Evolutionary conservation across 2,888 invertebrate species (phyloP), one percentile per base, ranked within the genome.

Genomic region (Loripinus fragilis): DNA sequence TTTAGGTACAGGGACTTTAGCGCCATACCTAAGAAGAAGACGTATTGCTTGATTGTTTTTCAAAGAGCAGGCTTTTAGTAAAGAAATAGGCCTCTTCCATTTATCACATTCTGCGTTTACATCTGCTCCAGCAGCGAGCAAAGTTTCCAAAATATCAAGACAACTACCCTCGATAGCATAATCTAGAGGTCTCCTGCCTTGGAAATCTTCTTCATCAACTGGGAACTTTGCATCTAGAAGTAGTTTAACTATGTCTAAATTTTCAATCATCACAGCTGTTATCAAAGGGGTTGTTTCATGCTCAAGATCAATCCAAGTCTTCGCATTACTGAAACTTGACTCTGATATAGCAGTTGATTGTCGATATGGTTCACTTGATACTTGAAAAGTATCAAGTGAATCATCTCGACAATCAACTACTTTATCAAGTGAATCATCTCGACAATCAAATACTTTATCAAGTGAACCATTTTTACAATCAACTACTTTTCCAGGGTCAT

Each of bases 181-280:
- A 42, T 81, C 72, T 35, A 83, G 76, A 17, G 76, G 71, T 25
- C 78, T 83, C 17, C 55, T 65, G 28, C 74, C 70, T 42, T 81
- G 74, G 17, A 76, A 52, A 75, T 83, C 76, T 41, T 28, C 33
- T 42, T 80, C 83, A 76, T 78, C 73, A 25, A 81, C 78, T 23
- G 74, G 68, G 35, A 75, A 69, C 42, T 78, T 74, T 5, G 74
- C 70, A 35, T 74, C 76, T 20, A 83, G 48, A 42, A 83, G 71
- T 15, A 81, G 35, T 60, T 66, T 72, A 8, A 83, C 50, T n/a
- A 83, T 30, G 15, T 75, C 74, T 41, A 69, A 60, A 35, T 67
- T 69, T 45, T 60, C 52, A 50, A 76, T 83, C 20, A 76, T 20
- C 15, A 79, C 76, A 0, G 78, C 60, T 1, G 76, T 35, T 76